Conservation (phyloP, 92 coral and sea anemone species). For the Blastomussa wellsi region DNA sequence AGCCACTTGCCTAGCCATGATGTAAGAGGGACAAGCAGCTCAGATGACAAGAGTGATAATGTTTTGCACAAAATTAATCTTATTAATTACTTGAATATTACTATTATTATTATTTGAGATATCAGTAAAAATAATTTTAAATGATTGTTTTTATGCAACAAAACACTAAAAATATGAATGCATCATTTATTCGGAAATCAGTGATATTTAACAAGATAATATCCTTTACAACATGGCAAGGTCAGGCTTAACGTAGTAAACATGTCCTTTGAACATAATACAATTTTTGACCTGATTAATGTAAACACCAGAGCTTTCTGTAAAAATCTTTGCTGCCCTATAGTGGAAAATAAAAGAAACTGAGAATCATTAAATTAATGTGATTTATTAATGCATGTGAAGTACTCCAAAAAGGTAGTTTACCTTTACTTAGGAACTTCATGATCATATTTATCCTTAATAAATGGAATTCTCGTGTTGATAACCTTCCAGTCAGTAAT, state of each 20-base stretch:
- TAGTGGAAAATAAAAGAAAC: not conserved
- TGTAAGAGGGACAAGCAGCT: too few relatives aligned
- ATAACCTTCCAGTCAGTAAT: conserved; percentile 95
- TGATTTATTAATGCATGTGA: too few relatives aligned
- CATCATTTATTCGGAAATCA: not conserved
- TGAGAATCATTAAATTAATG: not conserved
- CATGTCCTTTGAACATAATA: not conserved
- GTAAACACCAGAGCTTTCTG: not conserved
- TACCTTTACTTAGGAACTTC: conserved; percentile 83
- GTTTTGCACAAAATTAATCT: too few relatives aligned
- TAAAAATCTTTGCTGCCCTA: not conserved
- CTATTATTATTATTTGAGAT: too few relatives aligned
- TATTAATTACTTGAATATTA: too few relatives aligned
- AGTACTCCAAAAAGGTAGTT: not conserved
- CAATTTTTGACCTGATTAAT: not conserved
- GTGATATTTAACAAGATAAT: not conserved
- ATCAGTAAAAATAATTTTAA: too few relatives aligned
- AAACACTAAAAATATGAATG: not conserved
- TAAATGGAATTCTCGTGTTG: conserved; percentile 79
- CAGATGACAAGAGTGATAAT: too few relatives aligned
- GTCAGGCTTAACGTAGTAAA: not conserved
- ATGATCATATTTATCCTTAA: conserved; percentile 91
- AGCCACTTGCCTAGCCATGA: too few relatives aligned
- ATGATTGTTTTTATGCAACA: too few relatives aligned
- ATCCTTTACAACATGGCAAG: not conserved